These are phyloP conservation scores for Ceryle rudis DNA, from an alignment of 2,797 vertebrate genomes.

Conservation along the genomic window DNA sequence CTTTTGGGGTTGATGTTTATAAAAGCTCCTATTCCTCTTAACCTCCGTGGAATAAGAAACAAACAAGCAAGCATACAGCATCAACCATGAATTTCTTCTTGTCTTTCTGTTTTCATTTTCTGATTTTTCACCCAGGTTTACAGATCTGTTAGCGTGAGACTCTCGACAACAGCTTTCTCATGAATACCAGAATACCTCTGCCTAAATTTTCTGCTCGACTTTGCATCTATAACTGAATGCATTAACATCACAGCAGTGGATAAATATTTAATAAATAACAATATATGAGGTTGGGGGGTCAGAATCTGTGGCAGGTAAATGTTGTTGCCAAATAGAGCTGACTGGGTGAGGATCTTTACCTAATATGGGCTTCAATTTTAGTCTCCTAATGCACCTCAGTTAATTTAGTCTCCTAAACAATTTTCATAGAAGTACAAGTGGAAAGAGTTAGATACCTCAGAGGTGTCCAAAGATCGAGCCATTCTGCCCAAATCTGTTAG, in stretches of 20 bases:
- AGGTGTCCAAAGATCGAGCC: background rate
- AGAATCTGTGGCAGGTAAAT: background rate
- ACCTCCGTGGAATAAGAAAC: background rate
- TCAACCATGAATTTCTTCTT: background rate
- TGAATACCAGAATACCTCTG: slow-evolving; percentile 1
- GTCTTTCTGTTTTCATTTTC: background rate
- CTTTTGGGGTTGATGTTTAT: background rate
- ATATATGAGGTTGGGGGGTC: background rate
- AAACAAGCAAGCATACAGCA: background rate
- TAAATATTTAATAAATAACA: slow-evolving; percentile 43
- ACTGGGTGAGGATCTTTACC: background rate
- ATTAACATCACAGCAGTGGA: background rate
- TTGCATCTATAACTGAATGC: background rate
- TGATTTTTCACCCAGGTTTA: background rate
- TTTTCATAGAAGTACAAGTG: background rate
- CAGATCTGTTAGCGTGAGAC: background rate
- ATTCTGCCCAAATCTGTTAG: background rate
- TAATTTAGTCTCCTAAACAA: background rate
- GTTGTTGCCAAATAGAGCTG: background rate
- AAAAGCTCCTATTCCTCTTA: background rate
- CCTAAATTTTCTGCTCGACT: slow-evolving; percentile 30
- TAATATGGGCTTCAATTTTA: background rate
- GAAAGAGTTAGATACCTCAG: background rate
- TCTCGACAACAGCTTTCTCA: background rate
- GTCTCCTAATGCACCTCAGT: background rate